Evolutionary conservation across 2,113 vertebrate genomes (phyloP).

Genomic region (Mesitornis unicolor): DNA sequence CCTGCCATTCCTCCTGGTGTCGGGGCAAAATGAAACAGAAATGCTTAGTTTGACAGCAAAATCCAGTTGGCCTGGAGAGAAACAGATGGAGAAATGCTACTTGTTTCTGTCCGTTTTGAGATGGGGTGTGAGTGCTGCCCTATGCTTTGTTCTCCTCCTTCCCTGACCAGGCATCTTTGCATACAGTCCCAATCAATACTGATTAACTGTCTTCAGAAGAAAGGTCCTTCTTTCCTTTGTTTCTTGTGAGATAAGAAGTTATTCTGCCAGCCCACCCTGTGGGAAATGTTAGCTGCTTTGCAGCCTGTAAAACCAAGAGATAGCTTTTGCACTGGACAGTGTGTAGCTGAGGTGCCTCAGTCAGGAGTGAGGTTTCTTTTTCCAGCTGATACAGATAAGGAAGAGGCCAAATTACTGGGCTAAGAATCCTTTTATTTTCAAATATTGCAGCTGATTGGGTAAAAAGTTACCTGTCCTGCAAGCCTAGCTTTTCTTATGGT

Average conservation of each 20-base stretch:
- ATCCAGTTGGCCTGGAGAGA: neutral
- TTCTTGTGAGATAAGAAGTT: neutral
- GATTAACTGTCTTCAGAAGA: neutral
- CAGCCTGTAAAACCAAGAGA: neutral
- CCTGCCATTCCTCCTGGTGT: neutral
- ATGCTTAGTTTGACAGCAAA: neutral
- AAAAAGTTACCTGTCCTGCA: neutral
- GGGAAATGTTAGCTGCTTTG: neutral
- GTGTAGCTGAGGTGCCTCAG: neutral
- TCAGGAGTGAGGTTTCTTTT: neutral
- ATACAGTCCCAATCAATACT: neutral
- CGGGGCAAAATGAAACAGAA: neutral
- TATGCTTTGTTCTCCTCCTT: neutral
- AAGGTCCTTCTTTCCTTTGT: constrained; percentile 4
- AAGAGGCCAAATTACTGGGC: neutral
- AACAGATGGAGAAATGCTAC: neutral
- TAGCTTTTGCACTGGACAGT: neutral
- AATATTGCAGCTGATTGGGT: neutral
- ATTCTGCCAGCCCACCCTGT: neutral
- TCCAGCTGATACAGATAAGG: neutral
- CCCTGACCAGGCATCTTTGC: neutral
- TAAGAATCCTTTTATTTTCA: neutral
- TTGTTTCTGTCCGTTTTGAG: neutral
- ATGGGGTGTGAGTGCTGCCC: neutral
- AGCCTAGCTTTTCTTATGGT: neutral